Evolutionary conservation across 1,140 invertebrate genomes (phyloP), one percentile per base, ranked within the genome.

Genomic region (Ruditapes philippinarum): DNA sequence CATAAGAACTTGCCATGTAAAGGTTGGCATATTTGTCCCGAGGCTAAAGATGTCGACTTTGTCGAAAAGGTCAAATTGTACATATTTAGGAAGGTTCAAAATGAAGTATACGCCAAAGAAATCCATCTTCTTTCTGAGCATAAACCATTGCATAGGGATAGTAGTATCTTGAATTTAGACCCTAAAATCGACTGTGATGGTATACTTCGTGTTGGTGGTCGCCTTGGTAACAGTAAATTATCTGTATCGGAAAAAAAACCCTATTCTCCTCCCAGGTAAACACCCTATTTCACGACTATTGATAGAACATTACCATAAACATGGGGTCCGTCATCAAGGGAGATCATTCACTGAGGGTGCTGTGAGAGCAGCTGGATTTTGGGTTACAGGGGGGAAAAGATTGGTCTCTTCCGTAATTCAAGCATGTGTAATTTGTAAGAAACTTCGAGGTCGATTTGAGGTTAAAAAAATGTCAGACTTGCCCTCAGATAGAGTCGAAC

Each of bases 251-350:
- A 45, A 31, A 76, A 45, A 57, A 22, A 92, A 40, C 33, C 51
- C 36, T 9, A 22, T 81, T 7, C 38, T 81, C 0, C 60, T 81
- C 19, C 78, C 51, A 36, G 36, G 28, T 12, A 81, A 81, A 4
- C 51, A 62, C 22, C 78, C 60, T 54, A 33, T 81, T 5, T 7
- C 78, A 36, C 36, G 11, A 14, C 28, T 81, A 25, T 25, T 81
- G 7, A 22, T 81, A 1, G 1, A 11, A 11, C 54, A 81, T 81
- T 3, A 36, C 40, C 78, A 81, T 7, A 42, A 60, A 22, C 42
- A 25, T 7, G 33, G 33, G 25, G 49, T 91, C 0, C 19, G 60
- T 1, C 91, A 76, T n/a, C 73, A 91, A 74, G 90, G 90, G 11
- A 49, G 73, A 2, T 54, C 33, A 62, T 49, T 88, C 38, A 82